Evolutionary conservation across 2,888 invertebrate genomes (phyloP), one percentile per base, ranked within the genome.

Genomic region (Drosophila monieri): DNA sequence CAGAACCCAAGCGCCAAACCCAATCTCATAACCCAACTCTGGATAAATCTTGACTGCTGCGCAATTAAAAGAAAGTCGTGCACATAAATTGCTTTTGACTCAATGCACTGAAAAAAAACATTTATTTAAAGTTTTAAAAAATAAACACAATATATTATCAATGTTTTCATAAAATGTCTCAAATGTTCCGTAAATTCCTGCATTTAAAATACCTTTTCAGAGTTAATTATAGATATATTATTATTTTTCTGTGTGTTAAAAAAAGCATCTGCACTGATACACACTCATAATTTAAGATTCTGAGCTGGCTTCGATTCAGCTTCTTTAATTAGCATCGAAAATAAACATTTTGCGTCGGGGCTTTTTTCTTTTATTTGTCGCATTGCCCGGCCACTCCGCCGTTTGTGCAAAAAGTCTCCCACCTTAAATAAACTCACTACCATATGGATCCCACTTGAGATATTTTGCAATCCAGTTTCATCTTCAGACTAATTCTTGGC

Each of bases 41-140:
- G 27, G 18, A 25, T 41, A 35, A 25, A 43, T 4, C 44, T 15
- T 44, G 39, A 55, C 55, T 51, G 75, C 70, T 77, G 79, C 79
- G 85, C 77, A 80, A 84, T 84, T 78, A 78, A 76, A 81, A 85
- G 81, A 85, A 81, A 80, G 84, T 78, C 84, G 72, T 69, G 66
- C 62, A 80, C 75, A 81, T 81, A 73, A 78, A 78, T 81, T 76
- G 35, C 35, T 35, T n/a, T 35, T 35, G 35, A 35, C 35, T n/a
- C 35, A 35, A 14, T n/a, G n/a, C 35, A 35, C 35, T 0, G 35
- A 35, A n/a, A 35, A n/a, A 61, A 62, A 10, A 15, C 23, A 27
- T 62, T 18, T 8, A 15, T 39, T 14, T 27, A 49, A 9, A 27
- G 3, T 23, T 23, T 23, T 23, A 23, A 5, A 23, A 23, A 23